Evolutionary conservation across 2,888 invertebrate genomes (phyloP).

Genomic region (Tubulanus polymorphus): DNA sequence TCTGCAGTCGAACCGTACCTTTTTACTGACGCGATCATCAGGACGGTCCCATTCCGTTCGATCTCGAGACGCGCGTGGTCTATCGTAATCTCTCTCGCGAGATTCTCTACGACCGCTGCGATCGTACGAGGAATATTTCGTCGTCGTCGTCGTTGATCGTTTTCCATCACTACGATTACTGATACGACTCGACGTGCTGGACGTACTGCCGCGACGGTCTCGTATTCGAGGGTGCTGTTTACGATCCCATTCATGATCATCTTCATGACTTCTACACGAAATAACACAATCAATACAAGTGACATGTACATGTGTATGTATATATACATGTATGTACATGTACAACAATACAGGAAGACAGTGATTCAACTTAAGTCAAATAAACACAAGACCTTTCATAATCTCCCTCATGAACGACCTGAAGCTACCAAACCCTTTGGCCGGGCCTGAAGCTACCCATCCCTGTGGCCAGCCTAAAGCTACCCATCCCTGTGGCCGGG

Average conservation of each 20-base stretch:
- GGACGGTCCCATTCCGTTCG: too few relatives aligned
- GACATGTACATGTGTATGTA: too few relatives aligned
- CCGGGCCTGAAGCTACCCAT: too few relatives aligned
- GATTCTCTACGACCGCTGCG: not conserved
- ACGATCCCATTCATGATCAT: slow-evolving; percentile 14
- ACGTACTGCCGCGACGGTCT: slow-evolving; percentile 20
- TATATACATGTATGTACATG: too few relatives aligned
- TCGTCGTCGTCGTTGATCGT: too few relatives aligned
- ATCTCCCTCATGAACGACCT: not conserved
- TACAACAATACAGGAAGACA: too few relatives aligned
- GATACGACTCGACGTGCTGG: slow-evolving; percentile 35
- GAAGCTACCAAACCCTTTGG: not conserved
- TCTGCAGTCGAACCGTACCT: too few relatives aligned
- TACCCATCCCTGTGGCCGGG: too few relatives aligned
- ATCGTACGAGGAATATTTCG: not conserved
- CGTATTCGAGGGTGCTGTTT: slow-evolving; percentile 12
- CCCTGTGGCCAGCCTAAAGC: too few relatives aligned
- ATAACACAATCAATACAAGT: not conserved
- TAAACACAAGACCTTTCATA: not conserved
- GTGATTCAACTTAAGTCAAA: too few relatives aligned
- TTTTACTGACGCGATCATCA: too few relatives aligned
- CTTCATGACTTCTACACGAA: slow-evolving; percentile 13
- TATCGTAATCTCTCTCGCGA: not conserved
- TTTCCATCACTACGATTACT: slow-evolving; percentile 18
- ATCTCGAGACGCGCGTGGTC: too few relatives aligned